Base-by-base conservation (phyloP, 2,888 invertebrate genomes). In the Epiperipatus broadwayi region DNA sequence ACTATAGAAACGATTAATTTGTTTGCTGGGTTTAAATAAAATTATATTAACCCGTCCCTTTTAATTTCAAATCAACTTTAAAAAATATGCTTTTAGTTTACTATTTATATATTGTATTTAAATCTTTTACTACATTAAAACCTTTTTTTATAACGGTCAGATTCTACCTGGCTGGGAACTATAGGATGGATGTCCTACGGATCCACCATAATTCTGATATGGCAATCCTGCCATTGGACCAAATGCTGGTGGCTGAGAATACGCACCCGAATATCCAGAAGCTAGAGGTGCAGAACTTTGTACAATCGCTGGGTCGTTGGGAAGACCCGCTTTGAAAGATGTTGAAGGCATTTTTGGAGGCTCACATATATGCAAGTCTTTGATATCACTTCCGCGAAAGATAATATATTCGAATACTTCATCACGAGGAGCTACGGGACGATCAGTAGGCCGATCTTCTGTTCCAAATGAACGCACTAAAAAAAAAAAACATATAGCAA, bases 351-450 rank as follows among this genome's bases (percentile, higher is more conserved):
- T 78, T 63, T 80, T 84, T n/a, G 70, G 69, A 43, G 95, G 78
- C 46, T 69, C 69, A 55, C 70, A 68, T 36, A 97, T 89, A 59
- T 89, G 73, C 54, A 99, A 84, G 61, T 97, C 95, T 66, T 97
- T 97, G 56, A 99, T 97, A 61, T 99, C 97, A 47, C 84, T 78
- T 33, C 95, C 95, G 49, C 93, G 73, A 65, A 97, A 97, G 50
- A 97, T 71, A 54, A 97, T 97, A 64, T 91, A 97, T 59, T 97
- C 95, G 61, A 93, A 97, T 39, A 95, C 79, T 63, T 97, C 93
- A 64, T 84, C 87, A 60, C 93, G 80, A 15, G 91, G 84, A 37
- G 91, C 83, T 40, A 97, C 89, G 44, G 87, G 87, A 57, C 78
- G 81, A 56, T 84, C 81, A 4, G 91, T 83, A 52, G 89, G 87